Evolutionary conservation across 1,140 invertebrate genomes (phyloP).

Genomic region (Tribolium castaneum): DNA sequence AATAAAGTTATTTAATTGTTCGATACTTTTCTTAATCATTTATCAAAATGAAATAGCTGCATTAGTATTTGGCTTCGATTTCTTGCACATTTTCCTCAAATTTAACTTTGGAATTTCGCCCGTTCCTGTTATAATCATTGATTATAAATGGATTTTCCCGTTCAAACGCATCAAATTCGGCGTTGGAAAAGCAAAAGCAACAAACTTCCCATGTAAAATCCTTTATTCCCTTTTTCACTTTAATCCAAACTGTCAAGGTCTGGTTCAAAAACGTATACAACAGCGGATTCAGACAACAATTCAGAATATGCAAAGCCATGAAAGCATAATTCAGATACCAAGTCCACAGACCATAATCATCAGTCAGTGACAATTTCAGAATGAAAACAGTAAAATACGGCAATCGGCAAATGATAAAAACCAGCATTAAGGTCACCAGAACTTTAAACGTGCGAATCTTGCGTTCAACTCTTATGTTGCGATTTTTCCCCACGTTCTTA

Average conservation of each 20-base stretch:
- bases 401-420: conserved; percentile 67
- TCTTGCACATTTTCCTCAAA: conserved; percentile 1
- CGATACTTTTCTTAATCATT: too few species aligned
- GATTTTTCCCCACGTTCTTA: conserved; percentile 36
- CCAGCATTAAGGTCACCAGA: conserved; percentile 66
- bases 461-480: conserved; percentile 60
- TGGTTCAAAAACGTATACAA: conserved; percentile 69
- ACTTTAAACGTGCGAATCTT: conserved; percentile 68
- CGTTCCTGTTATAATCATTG: not conserved
- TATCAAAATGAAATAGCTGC: too few species aligned
- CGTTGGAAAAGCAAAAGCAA: conserved; percentile 58
- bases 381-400: conserved; percentile 67
- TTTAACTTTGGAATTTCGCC: not conserved
- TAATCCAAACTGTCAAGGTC: conserved; percentile 59
- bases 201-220: conserved; percentile 55
- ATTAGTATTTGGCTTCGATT: not conserved
- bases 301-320: conserved; percentile 65
- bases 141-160: conserved; percentile 55
- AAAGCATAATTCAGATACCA: conserved; percentile 66
- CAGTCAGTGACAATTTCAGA: conserved; percentile 60
- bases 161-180: conserved; percentile 60
- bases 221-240: conserved; percentile 35
- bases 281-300: conserved; percentile 68
- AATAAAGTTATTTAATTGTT: too few species aligned
- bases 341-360: conserved; percentile 53